These are phyloP conservation scores for Notodonta ziczac DNA, from an alignment of 2,888 invertebrate species.

Conservation along the genomic window DNA sequence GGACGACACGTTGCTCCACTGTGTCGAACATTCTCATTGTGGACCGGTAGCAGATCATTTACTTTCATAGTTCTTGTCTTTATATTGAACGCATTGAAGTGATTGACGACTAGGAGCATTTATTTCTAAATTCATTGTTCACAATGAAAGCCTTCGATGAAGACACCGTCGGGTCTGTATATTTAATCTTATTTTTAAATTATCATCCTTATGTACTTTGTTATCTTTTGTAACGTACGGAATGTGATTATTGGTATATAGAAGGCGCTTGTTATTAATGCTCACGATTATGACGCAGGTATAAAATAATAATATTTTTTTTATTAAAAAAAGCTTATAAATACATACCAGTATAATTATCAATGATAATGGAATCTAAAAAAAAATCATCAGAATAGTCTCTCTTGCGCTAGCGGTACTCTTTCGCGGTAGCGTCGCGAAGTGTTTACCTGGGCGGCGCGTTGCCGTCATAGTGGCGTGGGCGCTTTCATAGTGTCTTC, in stretches of 20 bases:
- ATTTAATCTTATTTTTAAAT: background rate
- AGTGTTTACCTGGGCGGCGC: too few species aligned
- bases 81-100: conserved; percentile 2
- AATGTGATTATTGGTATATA: background rate
- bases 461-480: too few species aligned
- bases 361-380: too few species aligned
- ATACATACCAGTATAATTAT: too few species aligned
- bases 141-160: conserved; percentile 35
- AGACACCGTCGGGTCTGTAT: conserved; percentile 34
- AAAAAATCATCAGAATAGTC: too few species aligned
- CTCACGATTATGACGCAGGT: background rate
- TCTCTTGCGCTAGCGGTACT: too few species aligned
- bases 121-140: conserved; percentile 4
- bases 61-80: conserved; percentile 20
- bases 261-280: background rate
- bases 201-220: background rate
- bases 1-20: conserved; percentile 20
- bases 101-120: conserved; percentile 7
- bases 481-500: too few species aligned
- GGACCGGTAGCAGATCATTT: background rate
- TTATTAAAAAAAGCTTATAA: too few species aligned
- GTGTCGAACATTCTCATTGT: conserved; percentile 11
- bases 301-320: too few species aligned
- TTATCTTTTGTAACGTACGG: background rate
- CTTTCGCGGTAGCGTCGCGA: too few species aligned